Conservation (phyloP, 2,113 vertebrate genomes). For the Synchiropus splendidus region DNA sequence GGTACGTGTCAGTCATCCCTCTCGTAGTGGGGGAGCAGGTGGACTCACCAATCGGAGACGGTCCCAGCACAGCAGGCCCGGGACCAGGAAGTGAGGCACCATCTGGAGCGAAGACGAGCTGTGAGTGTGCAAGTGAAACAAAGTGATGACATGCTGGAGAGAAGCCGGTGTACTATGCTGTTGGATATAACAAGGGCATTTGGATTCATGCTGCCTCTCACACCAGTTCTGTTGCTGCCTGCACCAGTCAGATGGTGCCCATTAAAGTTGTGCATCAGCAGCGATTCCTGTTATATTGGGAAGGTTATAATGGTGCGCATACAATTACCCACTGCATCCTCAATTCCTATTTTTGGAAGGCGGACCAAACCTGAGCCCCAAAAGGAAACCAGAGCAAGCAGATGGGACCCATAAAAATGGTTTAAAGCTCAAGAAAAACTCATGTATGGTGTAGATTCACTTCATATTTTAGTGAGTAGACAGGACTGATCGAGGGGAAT, state of each 20-base stretch:
- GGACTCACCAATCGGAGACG: conserved; percentile 55
- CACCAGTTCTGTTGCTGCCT: conserved; percentile 42
- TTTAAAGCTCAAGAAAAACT: too few species aligned
- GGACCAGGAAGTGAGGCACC: conserved; percentile 63
- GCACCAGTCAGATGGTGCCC: conserved; percentile 45
- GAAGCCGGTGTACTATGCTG: conserved; percentile 36
- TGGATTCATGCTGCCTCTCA: conserved; percentile 56
- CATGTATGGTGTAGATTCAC: too few species aligned
- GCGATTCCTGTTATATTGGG: conserved; percentile 16
- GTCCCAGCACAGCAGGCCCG: conserved; percentile 60
- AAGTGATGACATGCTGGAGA: conserved; percentile 47
- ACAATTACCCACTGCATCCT: too few species aligned
- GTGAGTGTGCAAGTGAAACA: conserved; percentile 48
- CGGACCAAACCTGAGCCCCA: too few species aligned
- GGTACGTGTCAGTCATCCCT: conserved; percentile 60
- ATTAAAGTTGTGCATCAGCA: conserved; percentile 41
- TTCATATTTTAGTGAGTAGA: too few species aligned
- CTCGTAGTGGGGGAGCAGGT: conserved; percentile 41
- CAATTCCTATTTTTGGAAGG: too few species aligned
- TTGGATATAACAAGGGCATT: conserved; percentile 48
- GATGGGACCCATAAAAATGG: too few species aligned
- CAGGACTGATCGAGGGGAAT: too few species aligned
- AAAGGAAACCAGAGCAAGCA: too few species aligned
- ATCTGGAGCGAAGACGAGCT: conserved; percentile 61
- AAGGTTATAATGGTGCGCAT: too few species aligned